Evolutionary conservation across 1,140 invertebrate species (phyloP), one percentile per base, ranked within the genome.

Genomic region (Ooceraea biroi): DNA sequence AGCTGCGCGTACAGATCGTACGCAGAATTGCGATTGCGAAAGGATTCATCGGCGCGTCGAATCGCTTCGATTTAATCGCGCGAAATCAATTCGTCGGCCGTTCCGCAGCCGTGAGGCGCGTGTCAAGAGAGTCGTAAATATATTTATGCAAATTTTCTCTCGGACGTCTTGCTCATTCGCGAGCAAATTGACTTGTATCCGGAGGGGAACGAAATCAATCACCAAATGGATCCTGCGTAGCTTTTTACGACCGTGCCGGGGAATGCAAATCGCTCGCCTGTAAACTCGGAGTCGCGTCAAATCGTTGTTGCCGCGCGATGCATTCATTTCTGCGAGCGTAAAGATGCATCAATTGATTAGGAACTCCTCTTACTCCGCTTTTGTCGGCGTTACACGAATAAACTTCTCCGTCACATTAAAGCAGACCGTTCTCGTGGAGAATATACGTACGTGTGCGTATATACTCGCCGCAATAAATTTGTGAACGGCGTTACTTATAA

Each of bases 141-240:
- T 46, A 69, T 80, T 71, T 58, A 44, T 12, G 19, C 11, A 36
- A 27, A 50, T 22, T 17, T 22, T 66, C 0, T 10, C 14, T 30
- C 22, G 0, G 14, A 19, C 14, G 12, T 19, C n/a, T 65, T 8
- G n/a, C 48, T 27, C 12, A 63, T 19, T 48, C 14, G 44, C n/a
- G 25, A 12, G 19, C 27, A 65, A 78, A 57, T 55, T 68, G 68
- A 80, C 57, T 71, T 12, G n/a, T 46, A 69, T 60, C 30, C 30
- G 30, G 12, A 77, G 52, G 60, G n/a, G 3, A 44, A 17, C 41
- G 11, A 80, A 69, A 80, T 80, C 65, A 80, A 80, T 80, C 66
- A 46, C n/a, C n/a, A 80, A 71, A 80, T 69, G n/a, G 17, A 71
- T 69, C 27, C 17, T 22, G 60, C 10, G 30, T 66, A 19, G 12